Evolutionary conservation across 2,113 vertebrate genomes (phyloP).

Genomic region (Nycticryphes semicollaris): DNA sequence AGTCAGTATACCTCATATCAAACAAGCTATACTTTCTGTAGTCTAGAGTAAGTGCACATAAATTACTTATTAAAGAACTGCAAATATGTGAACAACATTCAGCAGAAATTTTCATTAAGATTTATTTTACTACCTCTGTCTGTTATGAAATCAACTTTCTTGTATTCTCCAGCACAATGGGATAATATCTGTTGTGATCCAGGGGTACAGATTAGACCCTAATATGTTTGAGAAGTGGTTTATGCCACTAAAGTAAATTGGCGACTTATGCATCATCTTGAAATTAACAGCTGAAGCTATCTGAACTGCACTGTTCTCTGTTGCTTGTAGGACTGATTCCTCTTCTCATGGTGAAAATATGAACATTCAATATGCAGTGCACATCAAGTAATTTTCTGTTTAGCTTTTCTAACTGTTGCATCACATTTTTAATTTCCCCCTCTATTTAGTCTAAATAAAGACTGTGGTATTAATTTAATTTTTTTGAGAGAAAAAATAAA

Average conservation of each 20-base stretch:
- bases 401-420: not conserved
- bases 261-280: not conserved
- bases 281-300: not conserved
- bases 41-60: not conserved
- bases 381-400: conserved; percentile 24
- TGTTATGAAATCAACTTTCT: not conserved
- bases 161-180: not conserved
- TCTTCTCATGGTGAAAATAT: not conserved
- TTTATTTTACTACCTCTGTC: not conserved
- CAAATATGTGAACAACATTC: not conserved
- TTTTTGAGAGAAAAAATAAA: conserved; percentile 15
- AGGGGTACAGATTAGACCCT: not conserved
- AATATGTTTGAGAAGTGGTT: not conserved
- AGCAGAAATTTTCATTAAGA: not conserved
- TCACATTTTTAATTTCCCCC: conserved; percentile 5
- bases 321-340: not conserved
- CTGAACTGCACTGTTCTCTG: not conserved
- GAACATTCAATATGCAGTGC: conserved; percentile 11
- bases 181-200: not conserved
- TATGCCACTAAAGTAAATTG: not conserved
- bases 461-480: conserved; percentile 13
- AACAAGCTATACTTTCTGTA: not conserved
- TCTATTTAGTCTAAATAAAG: conserved; percentile 32
- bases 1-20: not conserved
- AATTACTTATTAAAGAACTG: not conserved